Evolutionary conservation across 2,113 vertebrate species (phyloP).

Genomic region (Microcebus tavaratra): DNA sequence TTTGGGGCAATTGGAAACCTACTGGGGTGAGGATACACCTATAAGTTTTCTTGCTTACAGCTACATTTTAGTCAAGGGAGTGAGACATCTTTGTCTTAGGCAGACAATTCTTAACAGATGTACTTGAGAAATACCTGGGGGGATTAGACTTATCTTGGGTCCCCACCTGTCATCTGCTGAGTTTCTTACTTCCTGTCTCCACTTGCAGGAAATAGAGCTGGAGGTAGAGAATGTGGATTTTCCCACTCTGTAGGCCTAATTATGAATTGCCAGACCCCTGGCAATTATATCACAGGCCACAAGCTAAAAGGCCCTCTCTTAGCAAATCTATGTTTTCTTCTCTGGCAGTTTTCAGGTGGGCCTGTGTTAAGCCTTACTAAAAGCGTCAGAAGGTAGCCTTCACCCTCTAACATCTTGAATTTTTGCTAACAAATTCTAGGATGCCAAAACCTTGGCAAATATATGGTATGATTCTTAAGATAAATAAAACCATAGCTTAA

Average conservation of each 20-base stretch:
- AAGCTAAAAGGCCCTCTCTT: neutral
- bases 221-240: slow-evolving; percentile 30
- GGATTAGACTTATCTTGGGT: slow-evolving; percentile 40
- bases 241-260: neutral
- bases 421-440: slow-evolving; percentile 1
- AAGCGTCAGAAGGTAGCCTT: neutral
- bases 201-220: slow-evolving; percentile 35
- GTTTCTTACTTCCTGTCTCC: slow-evolving; percentile 18
- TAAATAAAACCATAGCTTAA: neutral
- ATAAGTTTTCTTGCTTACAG: neutral
- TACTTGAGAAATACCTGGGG: slow-evolving; percentile 11
- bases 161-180: slow-evolving; percentile 39
- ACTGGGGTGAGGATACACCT: neutral
- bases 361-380: neutral
- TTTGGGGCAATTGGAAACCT: neutral
- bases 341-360: neutral
- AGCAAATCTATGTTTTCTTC: slow-evolving; percentile 20
- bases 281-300: neutral
- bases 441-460: neutral
- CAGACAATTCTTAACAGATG: neutral
- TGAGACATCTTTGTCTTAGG: neutral
- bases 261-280: slow-evolving; percentile 11
- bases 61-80: slow-evolving; percentile 9
- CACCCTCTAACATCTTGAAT: neutral
- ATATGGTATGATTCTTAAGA: neutral